Percentiles rank a stretch among this genome's conserved stretches.
These are phyloP conservation scores for Crocuta crocuta DNA, from an alignment of 2,113 vertebrate genomes.

Conservation along the genomic window DNA sequence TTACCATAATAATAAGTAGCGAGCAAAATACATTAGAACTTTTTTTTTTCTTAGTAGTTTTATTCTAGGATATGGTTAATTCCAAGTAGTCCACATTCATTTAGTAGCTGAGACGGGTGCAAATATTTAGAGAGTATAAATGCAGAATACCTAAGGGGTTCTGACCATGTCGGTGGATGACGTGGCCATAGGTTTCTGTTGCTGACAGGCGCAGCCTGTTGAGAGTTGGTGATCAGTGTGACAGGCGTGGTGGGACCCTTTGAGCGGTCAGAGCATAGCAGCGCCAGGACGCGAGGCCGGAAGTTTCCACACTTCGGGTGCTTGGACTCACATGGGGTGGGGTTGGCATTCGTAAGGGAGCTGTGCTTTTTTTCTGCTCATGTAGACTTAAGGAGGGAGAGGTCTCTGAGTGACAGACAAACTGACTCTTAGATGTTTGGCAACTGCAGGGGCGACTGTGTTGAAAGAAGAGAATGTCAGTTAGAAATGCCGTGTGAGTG, in stretches of 20 bases:
- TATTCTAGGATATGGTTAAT: slow-evolving; percentile 32
- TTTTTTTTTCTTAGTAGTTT: slow-evolving; percentile 37
- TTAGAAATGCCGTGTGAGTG: slow-evolving; percentile 28
- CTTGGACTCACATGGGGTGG: slow-evolving; percentile 18
- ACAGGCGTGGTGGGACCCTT: neutral
- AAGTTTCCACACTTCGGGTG: neutral
- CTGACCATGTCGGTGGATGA: neutral
- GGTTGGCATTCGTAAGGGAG: slow-evolving; percentile 31
- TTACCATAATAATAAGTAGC: neutral
- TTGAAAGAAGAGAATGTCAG: slow-evolving; percentile 33
- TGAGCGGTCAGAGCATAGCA: neutral
- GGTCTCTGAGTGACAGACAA: neutral
- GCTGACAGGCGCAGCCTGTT: fast-evolving
- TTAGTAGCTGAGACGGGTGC: neutral
- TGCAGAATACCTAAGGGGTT: neutral
- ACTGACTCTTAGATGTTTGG: slow-evolving; percentile 32
- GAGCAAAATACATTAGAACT: slow-evolving; percentile 23
- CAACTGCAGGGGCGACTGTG: neutral
- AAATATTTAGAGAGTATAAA: neutral
- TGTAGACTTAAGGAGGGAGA: slow-evolving; percentile 51
- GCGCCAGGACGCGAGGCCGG: neutral
- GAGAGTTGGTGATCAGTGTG: neutral
- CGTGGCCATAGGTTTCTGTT: neutral
- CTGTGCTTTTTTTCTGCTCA: slow-evolving; percentile 24
- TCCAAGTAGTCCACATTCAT: neutral